Evolutionary conservation across 2,113 vertebrate genomes (phyloP), one percentile per base, ranked within the genome.

Genomic region (Seriola rivoliana): DNA sequence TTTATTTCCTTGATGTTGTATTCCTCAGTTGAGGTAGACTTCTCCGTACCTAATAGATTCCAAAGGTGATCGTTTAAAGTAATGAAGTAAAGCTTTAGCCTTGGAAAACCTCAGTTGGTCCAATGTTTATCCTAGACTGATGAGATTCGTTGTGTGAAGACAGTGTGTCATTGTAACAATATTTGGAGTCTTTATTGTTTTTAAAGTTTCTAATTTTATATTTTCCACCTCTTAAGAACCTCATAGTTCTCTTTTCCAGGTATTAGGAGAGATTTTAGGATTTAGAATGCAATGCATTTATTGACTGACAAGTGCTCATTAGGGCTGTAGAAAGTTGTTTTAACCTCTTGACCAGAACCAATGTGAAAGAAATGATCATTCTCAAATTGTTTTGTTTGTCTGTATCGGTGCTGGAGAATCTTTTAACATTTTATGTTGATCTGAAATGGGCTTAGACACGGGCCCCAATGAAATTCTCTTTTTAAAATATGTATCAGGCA

Each of bases 1-100:
- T 94, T 95, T 92, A 88, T 93, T 87, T 95, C 91, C 92, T 92
- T 91, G 87, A 90, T 88, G 82, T 94, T 95, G 66, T 85, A 64
- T 89, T 84, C 80, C 74, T 85, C 90, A 90, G 85, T 80, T 29
- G 89, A 92, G 93, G 95, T 91, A 93, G 95, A 95, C 90, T 92
- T 95, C 93, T 94, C 89, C 90, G 87, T 92, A 50, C 78, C 58
- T 75, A 52, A 76, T 89, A 89, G 92, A 93, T 89, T 94, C 82
- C 84, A 90, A 85, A 89, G 79, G 75, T 78, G 69, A 88, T 82
- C 46, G 71, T 91, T 91, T 85, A 64, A 57, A 81, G 75, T 55
- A 70, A 63, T 73, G 57, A 86, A 66, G 75, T 77, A 55, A 82
- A 89, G 84, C 69, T 89, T 87, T 87, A 84, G 79, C 78, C 59